Evolutionary conservation across 2,113 vertebrate genomes (phyloP).

Genomic region (Nothobranchius furzeri): DNA sequence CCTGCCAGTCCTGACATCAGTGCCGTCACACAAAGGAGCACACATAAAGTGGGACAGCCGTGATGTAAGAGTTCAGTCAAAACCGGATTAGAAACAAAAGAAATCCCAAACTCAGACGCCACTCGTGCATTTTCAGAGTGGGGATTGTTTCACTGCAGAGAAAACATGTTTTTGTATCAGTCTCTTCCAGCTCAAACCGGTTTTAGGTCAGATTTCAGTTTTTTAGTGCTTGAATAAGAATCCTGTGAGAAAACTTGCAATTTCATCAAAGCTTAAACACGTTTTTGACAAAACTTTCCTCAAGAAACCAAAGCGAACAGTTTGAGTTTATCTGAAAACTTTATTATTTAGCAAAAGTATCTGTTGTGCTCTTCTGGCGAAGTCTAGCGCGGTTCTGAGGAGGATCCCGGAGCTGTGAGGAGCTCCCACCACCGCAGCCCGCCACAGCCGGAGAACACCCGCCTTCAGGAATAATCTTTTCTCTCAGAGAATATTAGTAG

Average conservation of each 20-base stretch:
- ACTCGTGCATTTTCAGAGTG: background rate
- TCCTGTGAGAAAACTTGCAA: too few relatives aligned
- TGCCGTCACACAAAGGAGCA: background rate
- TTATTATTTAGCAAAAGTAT: slow-evolving; percentile 96
- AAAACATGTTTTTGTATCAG: background rate
- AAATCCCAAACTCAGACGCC: background rate
- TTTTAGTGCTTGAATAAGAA: too few relatives aligned
- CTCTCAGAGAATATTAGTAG: slow-evolving; percentile 99
- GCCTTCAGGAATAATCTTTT: slow-evolving; percentile 83
- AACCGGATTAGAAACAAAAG: background rate
- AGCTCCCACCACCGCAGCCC: slow-evolving; percentile 62
- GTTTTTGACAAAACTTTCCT: background rate
- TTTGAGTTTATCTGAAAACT: slow-evolving; percentile 82
- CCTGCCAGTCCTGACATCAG: too few relatives aligned
- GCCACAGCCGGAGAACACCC: slow-evolving; percentile 75
- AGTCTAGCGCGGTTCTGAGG: slow-evolving; percentile 68
- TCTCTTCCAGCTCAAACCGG: too few relatives aligned
- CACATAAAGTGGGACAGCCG: background rate
- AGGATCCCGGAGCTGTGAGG: slow-evolving; percentile 64
- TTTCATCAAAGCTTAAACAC: too few relatives aligned
- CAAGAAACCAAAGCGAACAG: slow-evolving; percentile 23
- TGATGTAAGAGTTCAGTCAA: background rate
- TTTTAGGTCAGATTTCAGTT: too few relatives aligned
- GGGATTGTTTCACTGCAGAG: background rate
- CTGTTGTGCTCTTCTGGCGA: slow-evolving; percentile 82